These are phyloP conservation scores for Saccostrea glomerata DNA, from an alignment of 1,140 invertebrate species.

Conservation along the genomic window DNA sequence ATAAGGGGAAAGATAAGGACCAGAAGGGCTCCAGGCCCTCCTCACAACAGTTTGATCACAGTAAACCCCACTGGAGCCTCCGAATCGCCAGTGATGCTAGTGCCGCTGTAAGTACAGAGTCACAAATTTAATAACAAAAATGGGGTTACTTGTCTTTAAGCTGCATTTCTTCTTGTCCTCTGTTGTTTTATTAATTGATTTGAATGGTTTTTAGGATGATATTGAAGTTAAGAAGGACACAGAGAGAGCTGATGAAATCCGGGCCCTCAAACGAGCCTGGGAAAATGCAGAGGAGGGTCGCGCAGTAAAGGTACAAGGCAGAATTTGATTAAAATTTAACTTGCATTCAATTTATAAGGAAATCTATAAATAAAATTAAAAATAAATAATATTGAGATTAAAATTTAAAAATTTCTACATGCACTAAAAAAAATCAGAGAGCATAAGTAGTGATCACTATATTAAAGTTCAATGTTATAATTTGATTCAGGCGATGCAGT, in stretches of 20 bases:
- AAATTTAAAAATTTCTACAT: no score
- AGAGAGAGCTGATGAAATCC: conserved; percentile 77
- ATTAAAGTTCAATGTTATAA: background rate
- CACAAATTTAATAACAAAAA: background rate
- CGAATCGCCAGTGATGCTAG: conserved; percentile 75
- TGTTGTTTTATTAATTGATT: background rate
- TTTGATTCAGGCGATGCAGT: conserved; percentile 73
- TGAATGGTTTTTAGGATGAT: conserved; percentile 69
- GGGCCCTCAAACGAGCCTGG: conserved; percentile 78
- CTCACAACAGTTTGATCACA: conserved; percentile 76
- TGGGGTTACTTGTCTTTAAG: background rate
- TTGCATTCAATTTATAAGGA: no score
- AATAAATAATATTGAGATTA: no score
- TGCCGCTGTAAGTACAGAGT: conserved; percentile 65
- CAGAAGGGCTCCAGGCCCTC: conserved; percentile 71
- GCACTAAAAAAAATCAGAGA: no score
- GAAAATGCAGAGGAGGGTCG: conserved; percentile 78
- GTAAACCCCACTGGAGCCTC: conserved; percentile 76
- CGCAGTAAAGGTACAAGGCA: conserved; percentile 73
- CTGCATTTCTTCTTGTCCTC: background rate
- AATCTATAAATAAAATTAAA: no score
- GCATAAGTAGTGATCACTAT: background rate
- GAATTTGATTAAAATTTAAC: no score
- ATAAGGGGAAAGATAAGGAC: conserved; percentile 69
- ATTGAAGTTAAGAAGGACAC: conserved; percentile 79